These are phyloP conservation scores for Tachysurus fulvidraco DNA, from an alignment of 2,113 vertebrate species.

Conservation along the genomic window DNA sequence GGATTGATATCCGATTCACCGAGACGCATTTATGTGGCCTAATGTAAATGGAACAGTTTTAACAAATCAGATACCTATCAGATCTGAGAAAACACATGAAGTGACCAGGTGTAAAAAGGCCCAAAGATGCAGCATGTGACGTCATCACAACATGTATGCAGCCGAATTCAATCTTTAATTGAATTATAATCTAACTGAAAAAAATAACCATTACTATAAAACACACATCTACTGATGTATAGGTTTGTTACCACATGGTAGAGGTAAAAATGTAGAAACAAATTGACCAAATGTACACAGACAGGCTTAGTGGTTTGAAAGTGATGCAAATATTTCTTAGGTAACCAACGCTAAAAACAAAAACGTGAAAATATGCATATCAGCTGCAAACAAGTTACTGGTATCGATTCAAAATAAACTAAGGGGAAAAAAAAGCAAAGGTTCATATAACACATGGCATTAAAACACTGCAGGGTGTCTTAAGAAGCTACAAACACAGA, in stretches of 20 bases:
- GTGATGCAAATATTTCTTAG: neutral
- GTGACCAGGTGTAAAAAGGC: no score
- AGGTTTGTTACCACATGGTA: neutral
- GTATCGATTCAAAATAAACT: neutral
- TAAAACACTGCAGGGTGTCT: neutral
- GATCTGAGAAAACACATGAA: no score
- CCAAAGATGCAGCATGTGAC: no score
- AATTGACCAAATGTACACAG: neutral
- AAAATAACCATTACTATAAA: no score
- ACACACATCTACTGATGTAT: neutral
- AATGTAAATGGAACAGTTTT: no score
- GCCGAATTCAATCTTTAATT: no score
- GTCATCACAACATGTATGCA: no score
- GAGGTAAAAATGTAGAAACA: neutral
- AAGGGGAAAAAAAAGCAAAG: neutral
- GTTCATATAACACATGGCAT: neutral
- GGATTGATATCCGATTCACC: no score
- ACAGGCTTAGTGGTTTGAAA: neutral
- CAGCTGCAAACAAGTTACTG: neutral
- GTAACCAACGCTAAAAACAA: neutral
- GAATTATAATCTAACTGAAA: neutral
- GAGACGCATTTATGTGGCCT: no score
- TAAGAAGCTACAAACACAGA: no score
- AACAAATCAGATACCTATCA: no score
- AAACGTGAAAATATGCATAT: neutral